Evolutionary conservation across 2,888 invertebrate species (phyloP), one percentile per base, ranked within the genome.

Genomic region (Luperina testacea): DNA sequence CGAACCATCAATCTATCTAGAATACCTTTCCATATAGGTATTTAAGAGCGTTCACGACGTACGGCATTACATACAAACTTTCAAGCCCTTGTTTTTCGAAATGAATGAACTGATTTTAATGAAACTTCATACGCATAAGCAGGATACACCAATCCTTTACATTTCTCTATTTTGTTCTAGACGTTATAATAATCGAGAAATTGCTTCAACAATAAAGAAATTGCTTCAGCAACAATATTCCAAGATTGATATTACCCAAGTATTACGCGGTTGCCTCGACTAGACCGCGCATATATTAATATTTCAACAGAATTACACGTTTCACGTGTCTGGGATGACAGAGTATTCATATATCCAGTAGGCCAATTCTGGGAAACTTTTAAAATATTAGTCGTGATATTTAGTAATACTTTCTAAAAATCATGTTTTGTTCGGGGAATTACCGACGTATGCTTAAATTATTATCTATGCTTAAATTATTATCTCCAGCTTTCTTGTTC

Each of bases 261-360:
- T 68, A 63, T 67, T 72, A 70, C 64, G 76, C 53, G 79, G 76
- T 65, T 82, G 68, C 75, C 73, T 71, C 75, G 42, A 64, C 72
- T 67, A 87, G 71, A 76, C 86, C 74, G n/a, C 76, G 84, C 72
- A 77, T 80, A 84, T 78, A 85, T 85, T 85, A 85, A 85, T 85
- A 85, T 83, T 85, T 80, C 87, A 87, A 80, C 76, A 75, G 67
- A 77, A 80, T 84, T 79, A 79, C 68, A 79, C 69, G 74, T 79
- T 61, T 72, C 53, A 59, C 48, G 69, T 59, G 51, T 51, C 75
- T 72, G 27, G 32, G 11, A 7, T 48, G 59, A 7, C 64, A 80
- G 27, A 61, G 48, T 27, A 3, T 51, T 24, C 64, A 51, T 7
- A 63, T 53, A 0, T n/a, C 0, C 68, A 77, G 77, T 72, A 65